phyloP scores from a whole-genome alignment of 2,888 invertebrate species.

The Cephus nigrinus region DNA sequence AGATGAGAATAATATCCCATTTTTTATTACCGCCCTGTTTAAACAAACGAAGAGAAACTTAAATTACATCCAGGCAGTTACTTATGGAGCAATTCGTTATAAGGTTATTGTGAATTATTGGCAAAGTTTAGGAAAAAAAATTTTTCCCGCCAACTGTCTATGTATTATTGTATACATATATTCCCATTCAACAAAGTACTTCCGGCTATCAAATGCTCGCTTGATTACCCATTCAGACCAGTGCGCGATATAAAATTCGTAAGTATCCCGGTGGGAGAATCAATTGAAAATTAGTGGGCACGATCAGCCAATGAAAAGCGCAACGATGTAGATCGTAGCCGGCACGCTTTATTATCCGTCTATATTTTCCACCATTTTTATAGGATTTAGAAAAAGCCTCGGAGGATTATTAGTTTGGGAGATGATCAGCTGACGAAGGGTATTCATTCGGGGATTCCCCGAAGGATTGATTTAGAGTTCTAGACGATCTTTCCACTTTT shows the following conservation, averaged over 20 bases:
- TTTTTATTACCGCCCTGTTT: neutral
- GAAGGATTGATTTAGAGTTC: neutral
- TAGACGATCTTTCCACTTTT: neutral
- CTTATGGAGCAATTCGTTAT: neutral
- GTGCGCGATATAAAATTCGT: neutral
- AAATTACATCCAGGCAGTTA: neutral
- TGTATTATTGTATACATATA: neutral
- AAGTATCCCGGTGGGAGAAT: neutral
- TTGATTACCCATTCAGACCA: conserved; percentile 5
- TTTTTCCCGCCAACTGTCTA: neutral
- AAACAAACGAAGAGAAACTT: neutral
- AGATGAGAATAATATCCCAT: neutral
- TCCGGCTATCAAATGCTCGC: neutral
- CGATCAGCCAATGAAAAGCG: neutral
- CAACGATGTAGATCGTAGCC: neutral
- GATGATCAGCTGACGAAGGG: neutral
- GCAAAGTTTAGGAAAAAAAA: neutral
- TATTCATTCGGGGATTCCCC: neutral
- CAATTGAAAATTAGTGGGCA: conserved; percentile 2
- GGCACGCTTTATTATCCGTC: neutral
- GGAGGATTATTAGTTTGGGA: neutral
- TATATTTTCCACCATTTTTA: neutral
- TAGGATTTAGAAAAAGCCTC: neutral
- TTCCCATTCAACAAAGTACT: neutral
- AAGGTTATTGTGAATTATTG: neutral